These are phyloP conservation scores for Leucosticte australis DNA, from an alignment of 2,113 vertebrate species.

Conservation along the genomic window DNA sequence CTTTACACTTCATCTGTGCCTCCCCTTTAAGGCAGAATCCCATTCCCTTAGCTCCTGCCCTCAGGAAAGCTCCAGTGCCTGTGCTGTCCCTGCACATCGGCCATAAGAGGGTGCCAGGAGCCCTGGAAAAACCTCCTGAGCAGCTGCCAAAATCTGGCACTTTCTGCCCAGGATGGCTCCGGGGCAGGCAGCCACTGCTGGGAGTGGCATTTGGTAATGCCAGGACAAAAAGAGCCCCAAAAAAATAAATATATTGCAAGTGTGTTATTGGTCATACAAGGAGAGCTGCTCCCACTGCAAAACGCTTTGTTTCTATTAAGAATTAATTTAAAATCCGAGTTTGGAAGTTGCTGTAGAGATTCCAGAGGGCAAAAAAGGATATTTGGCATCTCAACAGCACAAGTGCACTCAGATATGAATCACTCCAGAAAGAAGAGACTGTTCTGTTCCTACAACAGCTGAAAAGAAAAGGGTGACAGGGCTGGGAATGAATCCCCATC, in stretches of 20 bases:
- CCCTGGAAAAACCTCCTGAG: background rate
- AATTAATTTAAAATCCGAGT: background rate
- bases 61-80: no score
- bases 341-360: background rate
- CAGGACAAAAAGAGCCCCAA: background rate
- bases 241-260: background rate
- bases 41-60: background rate
- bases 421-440: background rate
- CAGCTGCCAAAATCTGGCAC: background rate
- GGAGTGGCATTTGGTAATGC: background rate
- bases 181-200: background rate
- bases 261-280: background rate
- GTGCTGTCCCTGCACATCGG: background rate
- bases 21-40: background rate
- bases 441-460: background rate
- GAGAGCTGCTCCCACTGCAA: background rate
- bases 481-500: background rate
- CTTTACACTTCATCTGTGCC: background rate
- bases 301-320: background rate
- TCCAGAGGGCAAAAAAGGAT: background rate
- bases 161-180: accelerated
- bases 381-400: background rate
- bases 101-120: background rate
- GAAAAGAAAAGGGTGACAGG: background rate
- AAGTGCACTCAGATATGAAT: accelerated